A percentile compares a stretch with the other conserved stretches of the same genome.
Conservation (phyloP, 2,888 invertebrate genomes). For the Amorpha juglandis region DNA sequence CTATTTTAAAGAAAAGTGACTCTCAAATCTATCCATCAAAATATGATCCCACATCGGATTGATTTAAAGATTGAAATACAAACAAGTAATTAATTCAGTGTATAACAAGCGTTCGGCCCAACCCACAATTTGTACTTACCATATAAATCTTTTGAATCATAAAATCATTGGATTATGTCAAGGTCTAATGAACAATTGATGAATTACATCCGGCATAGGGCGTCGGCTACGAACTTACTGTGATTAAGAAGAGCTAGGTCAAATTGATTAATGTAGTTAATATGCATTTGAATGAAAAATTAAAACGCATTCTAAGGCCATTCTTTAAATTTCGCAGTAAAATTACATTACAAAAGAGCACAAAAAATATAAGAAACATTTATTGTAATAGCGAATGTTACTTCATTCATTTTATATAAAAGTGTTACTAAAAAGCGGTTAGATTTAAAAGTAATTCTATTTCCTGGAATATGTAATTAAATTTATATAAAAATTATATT, state of each 20-base stretch:
- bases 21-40: neutral
- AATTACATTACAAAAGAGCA: too few relatives aligned
- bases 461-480: neutral
- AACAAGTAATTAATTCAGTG: slow-evolving; percentile 31
- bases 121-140: slow-evolving; percentile 43
- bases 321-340: too few relatives aligned
- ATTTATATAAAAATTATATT: neutral
- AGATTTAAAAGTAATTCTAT: neutral
- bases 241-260: neutral
- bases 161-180: slow-evolving; percentile 56
- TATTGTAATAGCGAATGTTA: too few relatives aligned
- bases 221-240: slow-evolving; percentile 46
- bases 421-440: too few relatives aligned
- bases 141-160: slow-evolving; percentile 26
- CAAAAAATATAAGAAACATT: too few relatives aligned
- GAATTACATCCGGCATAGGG: slow-evolving; percentile 53
- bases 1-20: neutral
- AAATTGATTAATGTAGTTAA: neutral
- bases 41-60: neutral
- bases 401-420: too few relatives aligned
- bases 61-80: slow-evolving; percentile 17
- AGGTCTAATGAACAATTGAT: slow-evolving; percentile 62
- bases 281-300: too few relatives aligned
- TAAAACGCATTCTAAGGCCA: too few relatives aligned
- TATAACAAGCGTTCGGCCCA: slow-evolving; percentile 36